Conservation (phyloP, 2,888 invertebrate species). For the Orthosia incerta region DNA sequence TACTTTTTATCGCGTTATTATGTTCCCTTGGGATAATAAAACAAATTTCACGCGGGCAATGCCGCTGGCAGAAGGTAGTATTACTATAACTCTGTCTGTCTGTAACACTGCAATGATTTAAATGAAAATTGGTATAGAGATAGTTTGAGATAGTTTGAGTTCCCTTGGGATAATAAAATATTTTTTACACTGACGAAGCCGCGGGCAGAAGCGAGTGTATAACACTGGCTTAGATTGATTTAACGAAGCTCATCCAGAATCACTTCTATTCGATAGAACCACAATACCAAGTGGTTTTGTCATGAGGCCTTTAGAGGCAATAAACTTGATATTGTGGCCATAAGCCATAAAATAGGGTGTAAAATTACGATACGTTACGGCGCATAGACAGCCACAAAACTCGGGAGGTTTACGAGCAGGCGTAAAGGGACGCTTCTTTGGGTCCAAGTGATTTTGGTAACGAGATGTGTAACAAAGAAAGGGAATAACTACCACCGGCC, state of each 20-base stretch:
- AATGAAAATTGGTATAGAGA: too few species aligned
- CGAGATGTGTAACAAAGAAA: conserved; percentile 1
- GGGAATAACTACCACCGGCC: neutral
- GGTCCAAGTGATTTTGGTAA: conserved; percentile 36
- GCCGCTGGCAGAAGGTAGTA: too few species aligned
- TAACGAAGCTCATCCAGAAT: conserved; percentile 14
- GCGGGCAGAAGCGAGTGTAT: too few species aligned
- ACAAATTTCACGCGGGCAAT: too few species aligned
- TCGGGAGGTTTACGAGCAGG: conserved; percentile 47
- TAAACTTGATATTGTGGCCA: conserved; percentile 52
- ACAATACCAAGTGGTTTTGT: conserved; percentile 32
- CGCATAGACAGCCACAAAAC: conserved; percentile 45
- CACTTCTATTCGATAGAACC: conserved; percentile 21
- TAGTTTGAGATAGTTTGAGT: too few species aligned
- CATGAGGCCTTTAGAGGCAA: conserved; percentile 22
- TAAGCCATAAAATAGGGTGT: conserved; percentile 52
- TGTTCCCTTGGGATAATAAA: too few species aligned
- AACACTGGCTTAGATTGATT: neutral
- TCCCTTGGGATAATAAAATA: too few species aligned
- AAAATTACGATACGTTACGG: conserved; percentile 40
- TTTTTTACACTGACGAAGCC: too few species aligned
- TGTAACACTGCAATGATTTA: too few species aligned
- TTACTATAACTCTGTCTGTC: too few species aligned
- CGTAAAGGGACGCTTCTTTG: conserved; percentile 25
- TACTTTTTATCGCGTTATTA: too few species aligned